Conservation (phyloP, 2,797 vertebrate genomes). For the Typhlichthys subterraneus region DNA sequence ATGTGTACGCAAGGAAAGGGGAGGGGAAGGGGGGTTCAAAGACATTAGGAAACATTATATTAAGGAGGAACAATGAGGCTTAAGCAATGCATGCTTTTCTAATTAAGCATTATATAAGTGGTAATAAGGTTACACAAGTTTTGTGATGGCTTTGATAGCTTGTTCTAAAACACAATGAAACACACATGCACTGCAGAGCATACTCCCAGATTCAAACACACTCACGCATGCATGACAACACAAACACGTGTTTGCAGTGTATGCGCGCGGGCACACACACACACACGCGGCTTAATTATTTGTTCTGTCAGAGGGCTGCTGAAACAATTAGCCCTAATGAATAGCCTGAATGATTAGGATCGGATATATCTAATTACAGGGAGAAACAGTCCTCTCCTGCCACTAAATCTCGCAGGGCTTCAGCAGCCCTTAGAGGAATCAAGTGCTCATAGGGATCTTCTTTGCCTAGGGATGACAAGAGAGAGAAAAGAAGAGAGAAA, state of each 20-base stretch:
- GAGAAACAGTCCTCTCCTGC: slow-evolving; percentile 77
- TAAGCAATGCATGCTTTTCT: too few species aligned
- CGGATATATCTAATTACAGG: slow-evolving; percentile 88
- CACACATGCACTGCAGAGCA: neutral
- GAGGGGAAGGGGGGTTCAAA: slow-evolving; percentile 30
- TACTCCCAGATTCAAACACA: neutral
- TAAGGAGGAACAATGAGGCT: too few species aligned
- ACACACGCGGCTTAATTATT: slow-evolving; percentile 82
- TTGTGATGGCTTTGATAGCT: neutral
- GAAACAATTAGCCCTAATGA: slow-evolving; percentile 88
- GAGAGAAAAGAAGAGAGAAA: slow-evolving; percentile 57
- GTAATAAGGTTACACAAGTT: too few species aligned
- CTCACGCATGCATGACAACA: neutral
- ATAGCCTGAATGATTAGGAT: slow-evolving; percentile 83
- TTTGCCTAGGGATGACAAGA: slow-evolving; percentile 33
- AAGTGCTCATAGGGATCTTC: slow-evolving; percentile 86
- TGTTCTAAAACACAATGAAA: neutral
- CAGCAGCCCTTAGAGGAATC: slow-evolving; percentile 84
- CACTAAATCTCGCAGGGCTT: slow-evolving; percentile 71
- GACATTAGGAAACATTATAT: too few species aligned
- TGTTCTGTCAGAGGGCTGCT: slow-evolving; percentile 81
- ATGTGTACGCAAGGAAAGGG: slow-evolving; percentile 56
- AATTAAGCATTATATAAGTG: too few species aligned
- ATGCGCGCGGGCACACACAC: slow-evolving; percentile 10
- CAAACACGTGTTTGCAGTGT: neutral